phyloP scores from a whole-genome alignment of 2,113 vertebrate genomes.

The Dendropsophus ebraccatus region DNA sequence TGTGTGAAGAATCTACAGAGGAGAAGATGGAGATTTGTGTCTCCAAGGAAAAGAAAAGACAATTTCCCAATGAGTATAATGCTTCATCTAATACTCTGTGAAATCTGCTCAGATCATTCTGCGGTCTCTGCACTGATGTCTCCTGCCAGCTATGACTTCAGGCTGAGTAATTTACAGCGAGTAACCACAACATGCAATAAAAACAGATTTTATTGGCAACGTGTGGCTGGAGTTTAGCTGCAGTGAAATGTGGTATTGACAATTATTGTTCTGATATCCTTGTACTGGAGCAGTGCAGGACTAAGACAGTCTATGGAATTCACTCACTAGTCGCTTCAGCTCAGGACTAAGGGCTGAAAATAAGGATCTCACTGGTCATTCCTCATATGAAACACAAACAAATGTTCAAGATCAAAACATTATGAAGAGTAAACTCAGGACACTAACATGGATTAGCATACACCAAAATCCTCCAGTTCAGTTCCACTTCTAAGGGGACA shows the following conservation, averaged over 20 bases:
- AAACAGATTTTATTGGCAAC: conserved; percentile 46
- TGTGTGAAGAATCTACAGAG: conserved; percentile 7
- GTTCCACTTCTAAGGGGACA: too few relatives aligned
- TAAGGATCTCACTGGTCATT: too few relatives aligned
- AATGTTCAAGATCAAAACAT: too few relatives aligned
- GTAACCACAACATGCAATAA: conserved; percentile 57
- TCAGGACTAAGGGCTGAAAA: too few relatives aligned
- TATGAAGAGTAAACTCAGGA: too few relatives aligned
- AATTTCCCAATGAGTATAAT: conserved; percentile 40
- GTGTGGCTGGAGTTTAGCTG: conserved; percentile 9
- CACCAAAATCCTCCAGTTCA: too few relatives aligned
- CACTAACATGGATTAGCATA: too few relatives aligned
- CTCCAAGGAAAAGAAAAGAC: conserved; percentile 43
- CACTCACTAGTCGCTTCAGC: too few relatives aligned
- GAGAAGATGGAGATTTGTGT: conserved; percentile 44
- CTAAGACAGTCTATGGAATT: too few relatives aligned
- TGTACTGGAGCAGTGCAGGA: not conserved
- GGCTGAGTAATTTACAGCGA: conserved; percentile 39
- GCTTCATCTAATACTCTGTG: conserved; percentile 48
- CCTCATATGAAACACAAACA: too few relatives aligned
- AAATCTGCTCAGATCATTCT: conserved; percentile 49
- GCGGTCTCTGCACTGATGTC: conserved; percentile 32
- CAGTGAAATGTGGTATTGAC: not conserved
- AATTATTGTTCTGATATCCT: conserved; percentile 40
- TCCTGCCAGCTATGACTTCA: conserved; percentile 53